Evolutionary conservation across 2,888 invertebrate genomes (phyloP), one percentile per base, ranked within the genome.

Genomic region (Epistrophe eligans): DNA sequence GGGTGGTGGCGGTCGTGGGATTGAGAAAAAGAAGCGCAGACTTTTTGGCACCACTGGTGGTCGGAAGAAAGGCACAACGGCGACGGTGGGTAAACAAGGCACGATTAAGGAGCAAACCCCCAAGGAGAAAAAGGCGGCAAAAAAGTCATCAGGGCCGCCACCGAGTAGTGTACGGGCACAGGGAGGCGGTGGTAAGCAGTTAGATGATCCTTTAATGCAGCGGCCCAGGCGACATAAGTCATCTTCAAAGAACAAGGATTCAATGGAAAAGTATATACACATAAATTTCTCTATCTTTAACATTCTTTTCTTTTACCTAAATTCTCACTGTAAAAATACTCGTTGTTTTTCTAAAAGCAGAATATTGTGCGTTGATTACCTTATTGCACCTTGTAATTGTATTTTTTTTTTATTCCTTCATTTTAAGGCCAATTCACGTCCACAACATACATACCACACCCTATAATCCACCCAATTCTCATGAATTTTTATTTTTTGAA

Each of bases 161-260:
- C 92, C 92, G n/a, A 90, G 91, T 4, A 91, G 91, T 40, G 88
- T 89, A 24, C 89, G 90, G 80, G 77, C 71, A 38, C 72, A 81
- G 85, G 90, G 3, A 89, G 90, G 45, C 89, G 58, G 72, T 7
- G 85, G 85, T 10, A 82, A 82, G 38, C 87, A 83, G n/a, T 45
- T 92, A 91, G 92, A 91, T 8, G 92, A 92, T 90, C 92, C 92
- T 2, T 84, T 92, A 81, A 92, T 92, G 92, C 91, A 92, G 89
- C 91, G 92, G 0, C 92, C 92, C 4, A 89, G 92, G 32, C 91
- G 91, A 48, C 89, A 88, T 6, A 89, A 90, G 2, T 90, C 90
- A 4, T 88, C 89, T 0, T 74, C 85, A 8, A 87, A 87, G 71
- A 83, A 83, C 88, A 91, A 87, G 84, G 90, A 90, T 66, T 77